Conservation (phyloP, 2,113 vertebrate species). For the Cisticola juncidis region DNA sequence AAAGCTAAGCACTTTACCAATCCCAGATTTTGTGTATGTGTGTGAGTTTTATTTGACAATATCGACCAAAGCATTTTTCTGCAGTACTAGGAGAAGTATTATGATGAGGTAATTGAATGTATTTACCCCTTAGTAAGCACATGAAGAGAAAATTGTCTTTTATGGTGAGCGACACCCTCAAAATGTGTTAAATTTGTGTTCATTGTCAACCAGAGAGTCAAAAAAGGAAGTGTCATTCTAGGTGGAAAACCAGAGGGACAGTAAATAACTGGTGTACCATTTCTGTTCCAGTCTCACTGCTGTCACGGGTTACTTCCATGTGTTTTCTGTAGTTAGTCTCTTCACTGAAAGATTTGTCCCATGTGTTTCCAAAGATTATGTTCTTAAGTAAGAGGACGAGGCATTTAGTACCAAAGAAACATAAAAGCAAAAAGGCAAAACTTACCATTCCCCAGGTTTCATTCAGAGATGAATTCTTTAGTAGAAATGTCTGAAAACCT, state of each 20-base stretch:
- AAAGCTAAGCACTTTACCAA: background rate
- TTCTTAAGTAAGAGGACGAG: background rate
- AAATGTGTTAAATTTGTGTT: background rate
- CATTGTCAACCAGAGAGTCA: background rate
- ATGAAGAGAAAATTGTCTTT: background rate
- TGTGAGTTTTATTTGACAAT: background rate
- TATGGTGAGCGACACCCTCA: background rate
- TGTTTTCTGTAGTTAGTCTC: background rate
- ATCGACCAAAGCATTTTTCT: background rate
- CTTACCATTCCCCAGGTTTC: background rate
- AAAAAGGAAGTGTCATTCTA: background rate
- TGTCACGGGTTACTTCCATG: background rate
- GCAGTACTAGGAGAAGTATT: background rate
- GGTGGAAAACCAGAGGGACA: background rate
- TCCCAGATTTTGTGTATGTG: background rate
- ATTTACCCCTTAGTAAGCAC: background rate
- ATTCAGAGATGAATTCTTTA: background rate
- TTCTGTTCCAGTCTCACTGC: background rate
- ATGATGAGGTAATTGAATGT: background rate
- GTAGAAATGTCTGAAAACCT: slow-evolving; percentile 22
- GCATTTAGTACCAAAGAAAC: background rate
- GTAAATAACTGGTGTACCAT: background rate
- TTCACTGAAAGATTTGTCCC: background rate
- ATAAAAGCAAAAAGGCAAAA: background rate
- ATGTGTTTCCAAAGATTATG: background rate